Evolutionary conservation across 1,140 invertebrate genomes (phyloP), one percentile per base, ranked within the genome.

Genomic region (Solenopsis fugax): DNA sequence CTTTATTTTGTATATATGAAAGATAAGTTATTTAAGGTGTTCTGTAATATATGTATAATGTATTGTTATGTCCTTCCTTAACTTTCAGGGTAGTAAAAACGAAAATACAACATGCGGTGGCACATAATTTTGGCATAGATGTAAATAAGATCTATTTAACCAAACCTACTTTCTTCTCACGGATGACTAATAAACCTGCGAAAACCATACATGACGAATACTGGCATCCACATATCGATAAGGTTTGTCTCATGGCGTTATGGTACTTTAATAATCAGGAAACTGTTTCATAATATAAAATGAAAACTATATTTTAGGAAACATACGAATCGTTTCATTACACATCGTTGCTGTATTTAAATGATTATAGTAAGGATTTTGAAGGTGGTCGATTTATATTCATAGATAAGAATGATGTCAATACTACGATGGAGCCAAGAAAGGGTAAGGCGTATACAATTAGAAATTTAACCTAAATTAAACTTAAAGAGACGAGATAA

Each of bases 181-280:
- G 96, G 92, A 96, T 98, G 81, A 98, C 97, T 56, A 95, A 96
- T 85, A 96, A 95, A 73, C 95, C 96, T 41, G 96, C 98, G 12
- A 96, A 96, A 90, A 98, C 97, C 1, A 91, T 96, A 56, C 97
- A 98, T 93, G 98, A 98, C 95, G 97, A 98, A 94, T 98, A 98
- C 94, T 98, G 98, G 98, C 97, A 98, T 95, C 96, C 97, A 52
- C 98, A 98, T 96, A 96, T 98, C 69, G 98, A 98, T 94, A 98
- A 98, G 96, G 98, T 98, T 95, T 92, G 69, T 91, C 62, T n/a
- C 7, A 29, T 18, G 82, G 65, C 16, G 80, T 80, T 84, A 73
- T 67, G 50, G 41, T 10, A 60, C 67, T 72, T 64, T 58, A 60
- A 41, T 67, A 56, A 48, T 87, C 21, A 45, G 41, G 10, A 16